phyloP scores from a whole-genome alignment of 1,140 invertebrate genomes.

The Hycleus cichorii region DNA sequence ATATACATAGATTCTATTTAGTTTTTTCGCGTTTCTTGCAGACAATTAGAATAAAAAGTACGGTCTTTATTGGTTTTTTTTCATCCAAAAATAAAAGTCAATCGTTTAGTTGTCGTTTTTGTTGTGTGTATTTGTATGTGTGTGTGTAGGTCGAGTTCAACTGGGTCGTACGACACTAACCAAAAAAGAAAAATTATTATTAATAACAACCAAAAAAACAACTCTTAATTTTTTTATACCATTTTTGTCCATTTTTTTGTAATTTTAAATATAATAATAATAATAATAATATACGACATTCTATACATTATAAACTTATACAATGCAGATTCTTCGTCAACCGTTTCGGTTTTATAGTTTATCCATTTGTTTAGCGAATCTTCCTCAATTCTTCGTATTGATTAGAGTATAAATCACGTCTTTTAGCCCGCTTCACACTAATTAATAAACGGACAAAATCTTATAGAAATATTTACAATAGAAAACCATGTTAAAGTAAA shows the following conservation, averaged over 20 bases:
- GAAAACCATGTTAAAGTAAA: too few relatives aligned
- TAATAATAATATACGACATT: conserved; percentile 32
- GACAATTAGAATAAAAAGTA: conserved; percentile 28
- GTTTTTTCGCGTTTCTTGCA: not conserved
- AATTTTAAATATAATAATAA: conserved; percentile 24
- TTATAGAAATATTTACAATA: too few relatives aligned
- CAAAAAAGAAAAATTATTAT: conserved; percentile 21
- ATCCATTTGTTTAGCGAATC: too few relatives aligned
- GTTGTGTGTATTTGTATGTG: too few relatives aligned
- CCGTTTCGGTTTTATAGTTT: conserved; percentile 25
- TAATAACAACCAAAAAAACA: conserved; percentile 29
- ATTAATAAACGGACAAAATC: not conserved
- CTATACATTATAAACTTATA: conserved; percentile 38
- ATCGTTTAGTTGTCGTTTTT: not conserved
- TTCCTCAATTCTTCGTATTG: conserved; percentile 7
- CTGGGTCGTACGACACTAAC: conserved; percentile 18
- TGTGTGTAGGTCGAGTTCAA: not conserved
- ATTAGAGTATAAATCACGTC: conserved; percentile 39
- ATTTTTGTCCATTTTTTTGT: too few relatives aligned
- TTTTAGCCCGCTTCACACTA: conserved; percentile 15
- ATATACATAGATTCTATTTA: conserved; percentile 35
- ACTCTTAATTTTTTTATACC: conserved; percentile 26
- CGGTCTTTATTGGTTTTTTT: conserved; percentile 10
- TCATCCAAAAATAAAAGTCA: conserved; percentile 18
- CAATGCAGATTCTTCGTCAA: conserved; percentile 33